A percentile compares a stretch with the other conserved stretches of the same genome.
Conservation (phyloP, 2,797 vertebrate species). For the Psittacula derbiana region DNA sequence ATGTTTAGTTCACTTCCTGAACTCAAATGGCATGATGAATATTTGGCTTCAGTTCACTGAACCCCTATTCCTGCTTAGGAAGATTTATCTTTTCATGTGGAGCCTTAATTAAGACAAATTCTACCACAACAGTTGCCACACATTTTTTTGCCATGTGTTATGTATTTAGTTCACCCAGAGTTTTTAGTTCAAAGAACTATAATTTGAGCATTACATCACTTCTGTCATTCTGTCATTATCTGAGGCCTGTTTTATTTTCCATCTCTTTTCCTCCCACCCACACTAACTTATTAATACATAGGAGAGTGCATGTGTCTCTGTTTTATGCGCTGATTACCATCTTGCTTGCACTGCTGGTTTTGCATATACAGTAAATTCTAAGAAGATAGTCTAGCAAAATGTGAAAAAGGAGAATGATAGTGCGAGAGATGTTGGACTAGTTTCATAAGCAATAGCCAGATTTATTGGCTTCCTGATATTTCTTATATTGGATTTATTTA, state of each 20-base stretch:
- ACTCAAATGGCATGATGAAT: constrained; percentile 40
- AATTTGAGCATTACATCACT: constrained; percentile 70
- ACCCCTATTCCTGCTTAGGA: constrained; percentile 40
- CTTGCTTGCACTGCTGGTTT: constrained; percentile 60
- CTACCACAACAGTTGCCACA: constrained; percentile 56
- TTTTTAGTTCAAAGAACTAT: constrained; percentile 68
- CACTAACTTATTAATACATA: constrained; percentile 67
- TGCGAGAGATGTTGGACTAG: constrained; percentile 31
- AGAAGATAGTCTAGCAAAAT: constrained; percentile 52
- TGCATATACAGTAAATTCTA: constrained; percentile 65
- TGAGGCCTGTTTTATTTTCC: constrained; percentile 63
- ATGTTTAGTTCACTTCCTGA: constrained; percentile 55
- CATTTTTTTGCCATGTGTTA: constrained; percentile 64
- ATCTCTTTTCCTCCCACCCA: constrained; percentile 8
- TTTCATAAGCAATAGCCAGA: constrained; percentile 61
- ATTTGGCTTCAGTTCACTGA: constrained; percentile 55
- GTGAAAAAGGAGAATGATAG: constrained; percentile 51
- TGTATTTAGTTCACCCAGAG: constrained; percentile 49
- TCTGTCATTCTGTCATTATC: constrained; percentile 65
- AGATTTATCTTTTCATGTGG: constrained; percentile 68
- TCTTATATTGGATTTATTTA: constrained; percentile 66
- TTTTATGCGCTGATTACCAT: constrained; percentile 62
- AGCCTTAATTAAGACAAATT: constrained; percentile 72
- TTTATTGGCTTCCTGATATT: constrained; percentile 37
- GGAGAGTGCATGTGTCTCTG: constrained; percentile 50